These are phyloP conservation scores for Mixornis gularis DNA, from an alignment of 2,113 vertebrate species.

Conservation along the genomic window DNA sequence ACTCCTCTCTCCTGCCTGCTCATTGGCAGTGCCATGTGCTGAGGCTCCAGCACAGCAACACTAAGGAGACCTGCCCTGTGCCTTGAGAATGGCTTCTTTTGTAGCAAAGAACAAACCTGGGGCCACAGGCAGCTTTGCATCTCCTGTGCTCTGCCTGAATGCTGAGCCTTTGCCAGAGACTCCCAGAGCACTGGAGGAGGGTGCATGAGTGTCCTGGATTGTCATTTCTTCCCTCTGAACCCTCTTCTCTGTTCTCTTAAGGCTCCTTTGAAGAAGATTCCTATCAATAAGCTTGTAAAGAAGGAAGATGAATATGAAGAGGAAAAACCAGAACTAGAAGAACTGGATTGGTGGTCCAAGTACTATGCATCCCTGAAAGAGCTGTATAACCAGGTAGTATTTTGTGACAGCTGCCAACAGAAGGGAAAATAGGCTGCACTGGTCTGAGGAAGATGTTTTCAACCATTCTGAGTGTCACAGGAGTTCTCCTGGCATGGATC, in stretches of 20 bases:
- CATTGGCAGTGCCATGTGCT: accelerated
- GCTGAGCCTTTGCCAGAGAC: neutral
- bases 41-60: neutral
- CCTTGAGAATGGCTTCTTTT: neutral
- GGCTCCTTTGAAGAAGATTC: constrained; percentile 76
- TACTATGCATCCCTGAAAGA: constrained; percentile 88
- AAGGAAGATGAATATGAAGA: constrained; percentile 79
- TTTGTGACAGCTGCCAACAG: neutral
- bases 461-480: neutral
- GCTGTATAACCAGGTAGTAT: constrained; percentile 75
- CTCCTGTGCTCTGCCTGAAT: neutral
- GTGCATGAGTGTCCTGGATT: neutral
- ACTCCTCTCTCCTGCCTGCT: neutral
- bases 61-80: neutral
- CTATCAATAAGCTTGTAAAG: constrained; percentile 34
- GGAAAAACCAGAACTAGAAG: constrained; percentile 83
- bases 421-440: neutral
- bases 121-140: neutral
- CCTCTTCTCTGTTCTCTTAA: constrained; percentile 26
- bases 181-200: neutral
- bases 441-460: neutral
- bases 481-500: neutral
- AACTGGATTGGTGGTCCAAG: constrained; percentile 97
- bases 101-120: neutral
- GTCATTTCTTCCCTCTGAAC: neutral